A percentile compares a stretch with the other conserved stretches of the same genome.
These are phyloP conservation scores for Caprella mutica DNA, from an alignment of 2,888 invertebrate genomes.

Conservation along the genomic window DNA sequence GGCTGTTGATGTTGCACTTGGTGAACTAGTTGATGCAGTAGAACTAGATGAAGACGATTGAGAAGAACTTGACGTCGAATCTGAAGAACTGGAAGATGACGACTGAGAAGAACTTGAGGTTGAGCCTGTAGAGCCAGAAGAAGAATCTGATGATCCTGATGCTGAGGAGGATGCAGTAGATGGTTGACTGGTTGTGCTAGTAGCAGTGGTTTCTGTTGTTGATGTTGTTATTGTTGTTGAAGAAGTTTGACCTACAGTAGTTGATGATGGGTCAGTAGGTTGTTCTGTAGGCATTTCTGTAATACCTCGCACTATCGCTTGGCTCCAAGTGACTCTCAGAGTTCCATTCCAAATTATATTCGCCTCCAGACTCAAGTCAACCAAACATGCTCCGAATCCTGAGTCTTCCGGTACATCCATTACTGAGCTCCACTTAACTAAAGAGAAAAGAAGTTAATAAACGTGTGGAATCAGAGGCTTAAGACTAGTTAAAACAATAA, in stretches of 20 bases:
- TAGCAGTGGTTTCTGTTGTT: neutral
- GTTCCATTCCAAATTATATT: slow-evolving; percentile 26
- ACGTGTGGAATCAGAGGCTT: neutral
- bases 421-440: slow-evolving; percentile 19
- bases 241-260: too few relatives aligned
- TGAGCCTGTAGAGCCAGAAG: neutral
- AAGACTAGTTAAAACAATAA: too few relatives aligned
- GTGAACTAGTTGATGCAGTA: neutral
- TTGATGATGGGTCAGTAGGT: neutral
- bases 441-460: neutral
- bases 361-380: slow-evolving; percentile 15
- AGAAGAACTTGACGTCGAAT: too few relatives aligned
- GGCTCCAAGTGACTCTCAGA: slow-evolving; percentile 16
- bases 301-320: slow-evolving; percentile 12
- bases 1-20: neutral
- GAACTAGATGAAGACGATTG: too few relatives aligned
- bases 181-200: neutral
- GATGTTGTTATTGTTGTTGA: neutral
- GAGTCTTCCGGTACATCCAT: neutral
- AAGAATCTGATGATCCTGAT: neutral
- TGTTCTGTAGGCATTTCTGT: neutral
- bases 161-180: neutral
- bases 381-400: slow-evolving; percentile 22
- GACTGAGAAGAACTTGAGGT: too few relatives aligned
- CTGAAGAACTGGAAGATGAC: too few relatives aligned